Conservation (phyloP, 1,140 invertebrate species). For the Lucilia cuprina region DNA sequence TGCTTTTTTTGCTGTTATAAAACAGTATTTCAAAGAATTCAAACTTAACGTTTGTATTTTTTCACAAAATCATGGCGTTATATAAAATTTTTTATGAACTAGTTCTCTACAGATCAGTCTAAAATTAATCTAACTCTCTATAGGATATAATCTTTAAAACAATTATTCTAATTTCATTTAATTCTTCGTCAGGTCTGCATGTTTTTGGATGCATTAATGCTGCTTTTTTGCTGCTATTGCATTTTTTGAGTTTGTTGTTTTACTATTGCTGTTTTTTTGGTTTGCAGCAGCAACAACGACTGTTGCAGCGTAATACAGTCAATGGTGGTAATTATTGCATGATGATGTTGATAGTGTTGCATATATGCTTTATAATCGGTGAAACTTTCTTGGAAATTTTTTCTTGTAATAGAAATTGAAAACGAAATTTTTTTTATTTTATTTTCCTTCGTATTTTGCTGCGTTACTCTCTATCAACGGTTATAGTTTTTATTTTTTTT, state of each 20-base stretch:
- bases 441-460: background rate
- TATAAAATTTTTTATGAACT: too few relatives aligned
- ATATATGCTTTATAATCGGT: slow-evolving; percentile 22
- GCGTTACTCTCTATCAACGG: background rate
- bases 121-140: too few relatives aligned
- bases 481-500: slow-evolving; percentile 15
- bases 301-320: background rate
- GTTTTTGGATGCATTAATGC: background rate
- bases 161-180: too few relatives aligned
- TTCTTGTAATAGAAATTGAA: slow-evolving; percentile 17
- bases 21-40: background rate
- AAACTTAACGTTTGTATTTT: too few relatives aligned
- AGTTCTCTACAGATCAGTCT: too few relatives aligned
- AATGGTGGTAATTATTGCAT: background rate
- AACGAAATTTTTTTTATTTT: slow-evolving; percentile 10
- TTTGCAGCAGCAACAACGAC: background rate
- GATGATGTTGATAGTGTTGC: slow-evolving; percentile 20
- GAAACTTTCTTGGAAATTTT: slow-evolving; percentile 36
- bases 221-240: slow-evolving; percentile 10
- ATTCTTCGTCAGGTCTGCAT: background rate
- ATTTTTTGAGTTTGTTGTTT: slow-evolving; percentile 35
- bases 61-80: too few relatives aligned
- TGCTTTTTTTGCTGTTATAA: background rate
- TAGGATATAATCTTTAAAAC: too few relatives aligned
- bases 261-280: slow-evolving; percentile 41